phyloP scores from a whole-genome alignment of 2,888 invertebrate genomes.

The Flexamia atlantica region DNA sequence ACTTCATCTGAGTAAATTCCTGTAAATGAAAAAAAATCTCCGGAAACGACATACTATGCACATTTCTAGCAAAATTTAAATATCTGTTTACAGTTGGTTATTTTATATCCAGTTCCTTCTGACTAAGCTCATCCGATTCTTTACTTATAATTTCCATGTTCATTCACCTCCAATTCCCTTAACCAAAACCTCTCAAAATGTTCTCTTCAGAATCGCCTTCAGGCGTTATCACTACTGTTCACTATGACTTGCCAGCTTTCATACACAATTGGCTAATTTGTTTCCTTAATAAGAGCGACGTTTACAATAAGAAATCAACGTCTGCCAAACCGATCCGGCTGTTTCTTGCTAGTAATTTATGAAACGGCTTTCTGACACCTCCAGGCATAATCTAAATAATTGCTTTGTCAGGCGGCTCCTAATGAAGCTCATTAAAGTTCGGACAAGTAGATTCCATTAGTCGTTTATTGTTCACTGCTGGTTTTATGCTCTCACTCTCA shows the following conservation, averaged over 20 bases:
- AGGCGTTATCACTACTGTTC: background rate
- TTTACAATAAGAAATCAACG: constrained; percentile 44
- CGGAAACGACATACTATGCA: too few species aligned
- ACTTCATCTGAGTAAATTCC: too few species aligned
- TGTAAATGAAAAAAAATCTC: too few species aligned
- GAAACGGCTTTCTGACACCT: constrained; percentile 42
- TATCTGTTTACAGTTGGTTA: too few species aligned
- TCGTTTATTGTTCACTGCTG: constrained; percentile 34
- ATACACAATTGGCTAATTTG: constrained; percentile 34
- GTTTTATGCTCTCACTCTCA: constrained; percentile 28
- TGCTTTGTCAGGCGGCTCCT: constrained; percentile 27
- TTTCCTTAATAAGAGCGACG: constrained; percentile 6
- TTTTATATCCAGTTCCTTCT: too few species aligned
- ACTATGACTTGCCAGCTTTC: background rate
- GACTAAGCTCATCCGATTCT: too few species aligned
- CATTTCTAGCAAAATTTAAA: too few species aligned
- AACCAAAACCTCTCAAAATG: too few species aligned
- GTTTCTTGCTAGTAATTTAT: constrained; percentile 44
- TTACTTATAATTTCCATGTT: too few species aligned
- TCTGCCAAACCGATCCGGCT: constrained; percentile 31
- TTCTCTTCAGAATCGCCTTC: background rate
- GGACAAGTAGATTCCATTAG: constrained; percentile 48
- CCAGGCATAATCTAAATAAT: constrained; percentile 46
- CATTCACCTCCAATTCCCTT: background rate
- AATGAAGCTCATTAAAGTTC: constrained; percentile 44